Conservation (phyloP, 2,888 invertebrate species). For the Phortica okadai region DNA sequence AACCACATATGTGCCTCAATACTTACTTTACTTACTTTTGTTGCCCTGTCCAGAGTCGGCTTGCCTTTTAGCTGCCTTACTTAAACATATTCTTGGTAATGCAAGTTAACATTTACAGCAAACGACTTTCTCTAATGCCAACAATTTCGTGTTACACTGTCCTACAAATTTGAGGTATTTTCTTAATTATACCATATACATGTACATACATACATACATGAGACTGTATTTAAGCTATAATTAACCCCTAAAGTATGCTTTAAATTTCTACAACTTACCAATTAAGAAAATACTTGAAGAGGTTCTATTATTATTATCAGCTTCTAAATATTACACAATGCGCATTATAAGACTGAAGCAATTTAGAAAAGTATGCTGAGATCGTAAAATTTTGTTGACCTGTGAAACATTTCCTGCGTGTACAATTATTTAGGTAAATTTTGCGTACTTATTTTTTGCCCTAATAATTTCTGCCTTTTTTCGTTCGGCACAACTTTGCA, state of each 20-base stretch:
- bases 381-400: background rate
- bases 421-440: background rate
- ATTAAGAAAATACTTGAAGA: no score
- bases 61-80: background rate
- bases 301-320: no score
- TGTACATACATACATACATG: background rate
- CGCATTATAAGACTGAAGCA: no score
- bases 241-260: no score
- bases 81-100: conserved; percentile 7
- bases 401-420: background rate
- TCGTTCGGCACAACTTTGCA: background rate
- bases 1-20: background rate
- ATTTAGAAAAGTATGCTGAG: no score
- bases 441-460: background rate
- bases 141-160: background rate
- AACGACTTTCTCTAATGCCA: conserved; percentile 19
- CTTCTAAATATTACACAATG: no score
- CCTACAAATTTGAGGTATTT: background rate
- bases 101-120: conserved; percentile 30
- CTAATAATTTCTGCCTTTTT: background rate
- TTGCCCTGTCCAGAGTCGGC: background rate
- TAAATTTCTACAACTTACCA: no score
- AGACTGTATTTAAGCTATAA: background rate
- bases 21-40: background rate
- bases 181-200: background rate